Base-by-base conservation (phyloP, 1,140 invertebrate species). In the Drosophila arawakana region DNA sequence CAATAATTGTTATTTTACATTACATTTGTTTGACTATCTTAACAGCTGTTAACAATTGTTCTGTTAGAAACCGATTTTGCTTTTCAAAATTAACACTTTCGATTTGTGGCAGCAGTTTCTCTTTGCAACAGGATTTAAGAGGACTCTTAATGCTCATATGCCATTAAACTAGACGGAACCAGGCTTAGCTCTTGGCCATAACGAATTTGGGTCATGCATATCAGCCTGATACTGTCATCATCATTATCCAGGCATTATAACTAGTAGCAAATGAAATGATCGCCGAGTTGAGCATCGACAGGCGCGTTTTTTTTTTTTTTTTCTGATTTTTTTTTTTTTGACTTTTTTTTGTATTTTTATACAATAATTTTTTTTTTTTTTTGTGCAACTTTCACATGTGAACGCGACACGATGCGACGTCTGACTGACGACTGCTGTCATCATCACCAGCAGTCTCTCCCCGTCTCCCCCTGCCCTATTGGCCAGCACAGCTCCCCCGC, bases 301-400 rank as follows among this genome's bases (percentile, higher is more conserved):
- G 55, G 54, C 66, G 50, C 58, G 37, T 30, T 46, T 41, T 49
- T 65, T 13, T 15, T 47, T 47, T 46, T 35, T 66, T 50, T 41
- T 72, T 79, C 43, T 75, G 43, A 44, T 52, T 63, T 63, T 72
- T 60, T 63, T 72, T 60, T 54, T 68, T 25, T 68, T 65, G 35
- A 25, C 59, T 13, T 60, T 58, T 50, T 39, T 77, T 70, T 80
- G 74, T 67, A 65, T 74, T 79, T 85, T 78, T 81, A 57, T 66
- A 79, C 77, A 81, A 86, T 81, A 81, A 79, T 65, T 86, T 86
- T 82, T 86, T 82, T 76, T 69, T 76, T 69, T 80, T 82, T 86
- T 82, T 66, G 76, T 80, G 74, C 79, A 86, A 88, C 82, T 86
- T 86, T 86, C 82, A 88, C 82, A 88, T 86, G 73, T 81, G 79